Evolutionary conservation across 1,140 invertebrate species (phyloP), one percentile per base, ranked within the genome.

Genomic region (Panulirus ornatus): DNA sequence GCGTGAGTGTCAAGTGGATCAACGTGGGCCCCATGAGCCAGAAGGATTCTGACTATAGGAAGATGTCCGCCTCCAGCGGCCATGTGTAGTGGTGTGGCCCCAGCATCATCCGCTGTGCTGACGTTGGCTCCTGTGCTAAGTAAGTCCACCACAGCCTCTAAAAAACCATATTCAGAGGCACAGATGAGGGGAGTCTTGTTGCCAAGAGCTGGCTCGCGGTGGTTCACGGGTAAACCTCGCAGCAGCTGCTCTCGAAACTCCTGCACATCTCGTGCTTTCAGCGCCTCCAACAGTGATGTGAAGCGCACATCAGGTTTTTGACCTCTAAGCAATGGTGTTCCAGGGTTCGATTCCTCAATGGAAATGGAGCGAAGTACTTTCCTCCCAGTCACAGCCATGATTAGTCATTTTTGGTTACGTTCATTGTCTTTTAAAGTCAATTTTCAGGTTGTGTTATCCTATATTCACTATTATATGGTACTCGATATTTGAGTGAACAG

Each of bases 61-160:
- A 95, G 94, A 91, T 96, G 96, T 38, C 96, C 96, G 76, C 96
- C 96, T 91, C 97, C 96, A 79, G 96, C 96, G 47, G 97, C 96
- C 92, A 97, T 95, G 93, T 98, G 97, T 34, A 98, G 93, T 19
- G 96, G 95, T 1, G 96, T 96, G 92, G 88, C 82, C 34, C 95
- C 95, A 16, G 94, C 92, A 0, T 96, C 96, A 82, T 96, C 95
- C 85, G 96, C 96, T 0, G 96, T 96, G 47, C 96, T 94, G 2
- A 97, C 96, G 92, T 97, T 96, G 5, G 97, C 97, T n/a, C 96
- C 96, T 89, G 96, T 94, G 81, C 94, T 94, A 42, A 97, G 93
- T 2, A 97, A 93, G 27, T 97, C 93, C 92, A 96, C 95, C 6
- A 97, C 94, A 93, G 96, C 97, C 84, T 94, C 94, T 0, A 95